Evolutionary conservation across 2,797 vertebrate genomes (phyloP).

Genomic region (Melanotaenia nigrans): DNA sequence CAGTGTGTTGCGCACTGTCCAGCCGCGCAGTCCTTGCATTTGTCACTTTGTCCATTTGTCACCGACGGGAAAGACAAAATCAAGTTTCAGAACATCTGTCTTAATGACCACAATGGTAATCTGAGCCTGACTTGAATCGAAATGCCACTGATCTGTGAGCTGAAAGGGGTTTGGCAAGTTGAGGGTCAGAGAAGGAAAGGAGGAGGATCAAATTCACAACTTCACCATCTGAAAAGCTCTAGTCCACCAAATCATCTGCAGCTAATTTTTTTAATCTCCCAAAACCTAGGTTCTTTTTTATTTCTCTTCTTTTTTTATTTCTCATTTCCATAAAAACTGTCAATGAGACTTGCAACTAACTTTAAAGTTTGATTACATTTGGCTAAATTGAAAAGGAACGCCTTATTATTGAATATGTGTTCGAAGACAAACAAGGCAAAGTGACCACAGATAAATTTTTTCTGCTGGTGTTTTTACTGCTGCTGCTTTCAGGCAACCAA

Average conservation of each 20-base stretch:
- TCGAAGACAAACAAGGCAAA: neutral
- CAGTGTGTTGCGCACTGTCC: constrained; percentile 83
- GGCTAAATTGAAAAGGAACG: neutral
- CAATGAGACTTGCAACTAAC: neutral
- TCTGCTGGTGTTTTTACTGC: neutral
- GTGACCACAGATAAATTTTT: neutral
- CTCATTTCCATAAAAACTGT: neutral
- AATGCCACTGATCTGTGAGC: constrained; percentile 22
- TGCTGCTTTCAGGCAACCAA: no score
- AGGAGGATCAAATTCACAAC: constrained; percentile 34
- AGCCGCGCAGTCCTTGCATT: constrained; percentile 82
- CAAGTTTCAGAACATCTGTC: constrained; percentile 78
- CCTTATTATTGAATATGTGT: no score
- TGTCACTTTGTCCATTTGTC: constrained; percentile 78
- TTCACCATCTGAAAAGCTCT: neutral
- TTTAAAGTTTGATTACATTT: neutral
- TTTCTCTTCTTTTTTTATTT: neutral
- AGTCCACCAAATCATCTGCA: neutral
- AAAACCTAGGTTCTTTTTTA: neutral
- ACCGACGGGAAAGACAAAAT: constrained; percentile 77
- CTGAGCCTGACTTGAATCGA: constrained; percentile 27
- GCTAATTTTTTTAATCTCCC: neutral
- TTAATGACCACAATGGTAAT: constrained; percentile 65
- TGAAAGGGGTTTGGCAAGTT: constrained; percentile 19
- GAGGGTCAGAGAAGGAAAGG: constrained; percentile 48